Evolutionary conservation across 2,113 vertebrate genomes (phyloP).

Genomic region (Calonectris borealis): DNA sequence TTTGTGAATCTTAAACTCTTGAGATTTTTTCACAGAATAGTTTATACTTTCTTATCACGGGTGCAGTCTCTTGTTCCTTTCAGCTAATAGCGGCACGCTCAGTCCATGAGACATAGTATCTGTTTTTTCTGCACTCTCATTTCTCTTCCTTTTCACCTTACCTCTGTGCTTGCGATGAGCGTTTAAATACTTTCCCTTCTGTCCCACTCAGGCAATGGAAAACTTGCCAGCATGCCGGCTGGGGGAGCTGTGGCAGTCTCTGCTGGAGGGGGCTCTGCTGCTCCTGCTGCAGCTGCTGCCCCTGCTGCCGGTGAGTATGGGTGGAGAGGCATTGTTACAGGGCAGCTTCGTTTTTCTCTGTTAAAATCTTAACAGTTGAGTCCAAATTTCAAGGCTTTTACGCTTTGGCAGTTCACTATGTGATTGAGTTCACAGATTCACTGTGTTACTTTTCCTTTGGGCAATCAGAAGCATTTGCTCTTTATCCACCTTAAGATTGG

Average conservation of each 20-base stretch:
- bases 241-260: slow-evolving; percentile 87
- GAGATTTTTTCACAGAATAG: not conserved
- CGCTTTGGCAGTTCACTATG: not conserved
- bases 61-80: not conserved
- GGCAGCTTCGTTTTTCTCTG: not conserved
- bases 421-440: not conserved
- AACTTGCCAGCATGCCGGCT: slow-evolving; percentile 89
- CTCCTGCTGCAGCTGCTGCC: slow-evolving; percentile 80
- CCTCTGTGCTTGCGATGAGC: not conserved
- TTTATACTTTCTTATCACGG: not conserved
- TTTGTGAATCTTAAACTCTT: not conserved
- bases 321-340: rapidly evolving
- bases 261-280: slow-evolving; percentile 77
- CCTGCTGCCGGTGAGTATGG: slow-evolving; percentile 72
- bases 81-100: not conserved
- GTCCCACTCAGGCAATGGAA: slow-evolving; percentile 80
- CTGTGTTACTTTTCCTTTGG: not conserved
- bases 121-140: not conserved
- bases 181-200: not conserved
- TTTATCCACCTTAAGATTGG: not conserved
- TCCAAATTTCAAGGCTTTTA: not conserved
- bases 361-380: not conserved
- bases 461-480: not conserved
- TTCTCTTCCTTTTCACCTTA: not conserved
- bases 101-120: not conserved